These are phyloP conservation scores for Gobiocypris rarus DNA, from an alignment of 2,113 vertebrate genomes.

Conservation along the genomic window DNA sequence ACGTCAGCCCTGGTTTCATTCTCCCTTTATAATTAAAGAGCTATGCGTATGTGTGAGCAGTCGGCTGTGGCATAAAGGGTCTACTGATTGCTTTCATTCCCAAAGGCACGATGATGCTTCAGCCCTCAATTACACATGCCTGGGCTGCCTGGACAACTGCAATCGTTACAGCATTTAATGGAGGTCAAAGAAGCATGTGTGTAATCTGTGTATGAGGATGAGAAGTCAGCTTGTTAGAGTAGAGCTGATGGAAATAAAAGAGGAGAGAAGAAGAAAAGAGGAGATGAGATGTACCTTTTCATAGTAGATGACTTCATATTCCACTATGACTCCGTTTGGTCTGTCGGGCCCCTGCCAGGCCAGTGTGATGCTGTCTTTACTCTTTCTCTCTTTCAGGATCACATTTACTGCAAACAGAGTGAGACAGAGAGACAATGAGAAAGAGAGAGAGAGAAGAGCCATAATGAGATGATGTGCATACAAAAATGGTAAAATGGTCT, in stretches of 20 bases:
- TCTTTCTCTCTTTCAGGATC: slow-evolving; percentile 81
- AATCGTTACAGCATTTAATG: slow-evolving; percentile 48
- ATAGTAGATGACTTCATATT: slow-evolving; percentile 85
- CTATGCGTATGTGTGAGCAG: slow-evolving; percentile 29
- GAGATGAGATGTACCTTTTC: slow-evolving; percentile 75
- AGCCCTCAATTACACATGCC: slow-evolving; percentile 38
- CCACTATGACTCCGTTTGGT: slow-evolving; percentile 78
- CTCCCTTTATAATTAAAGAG: slow-evolving; percentile 39
- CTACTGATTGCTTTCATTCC: slow-evolving; percentile 49
- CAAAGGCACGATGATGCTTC: slow-evolving; percentile 37
- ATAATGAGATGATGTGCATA: neutral
- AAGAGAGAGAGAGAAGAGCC: neutral
- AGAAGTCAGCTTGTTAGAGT: slow-evolving; percentile 19
- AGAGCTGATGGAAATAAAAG: neutral
- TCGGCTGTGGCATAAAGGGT: slow-evolving; percentile 5
- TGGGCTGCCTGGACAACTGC: slow-evolving; percentile 32
- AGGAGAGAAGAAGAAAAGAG: neutral
- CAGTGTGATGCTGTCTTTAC: slow-evolving; percentile 84
- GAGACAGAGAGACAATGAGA: neutral
- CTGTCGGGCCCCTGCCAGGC: slow-evolving; percentile 82
- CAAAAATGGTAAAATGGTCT: slow-evolving; percentile 43
- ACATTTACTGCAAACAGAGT: slow-evolving; percentile 74
- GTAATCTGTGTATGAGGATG: slow-evolving; percentile 19
- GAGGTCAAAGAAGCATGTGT: slow-evolving; percentile 33
- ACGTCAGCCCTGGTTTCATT: slow-evolving; percentile 16